A percentile compares a stretch with the other conserved stretches of the same genome.
Conservation (phyloP, 2,797 vertebrate species). For the Avahi laniger region DNA sequence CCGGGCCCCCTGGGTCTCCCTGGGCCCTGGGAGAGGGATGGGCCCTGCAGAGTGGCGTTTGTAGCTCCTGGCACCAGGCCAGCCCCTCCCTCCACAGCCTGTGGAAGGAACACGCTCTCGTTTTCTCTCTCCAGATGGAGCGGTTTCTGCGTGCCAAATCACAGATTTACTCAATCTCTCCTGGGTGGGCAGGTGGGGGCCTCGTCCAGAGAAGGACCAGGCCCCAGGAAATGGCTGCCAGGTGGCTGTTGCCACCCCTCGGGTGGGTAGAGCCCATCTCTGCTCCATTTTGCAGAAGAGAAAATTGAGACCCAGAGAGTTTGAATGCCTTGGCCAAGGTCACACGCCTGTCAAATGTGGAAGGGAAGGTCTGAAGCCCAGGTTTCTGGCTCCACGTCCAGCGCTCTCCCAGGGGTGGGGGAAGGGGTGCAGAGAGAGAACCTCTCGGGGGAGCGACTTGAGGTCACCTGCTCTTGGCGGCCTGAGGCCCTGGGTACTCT, state of each 20-base stretch:
- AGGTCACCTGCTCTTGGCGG: neutral
- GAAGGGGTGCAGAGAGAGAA: neutral
- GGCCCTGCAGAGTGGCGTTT: neutral
- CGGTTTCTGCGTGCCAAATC: neutral
- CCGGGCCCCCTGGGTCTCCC: neutral
- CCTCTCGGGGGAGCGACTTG: neutral
- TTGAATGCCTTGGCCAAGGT: neutral
- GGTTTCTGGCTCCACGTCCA: neutral
- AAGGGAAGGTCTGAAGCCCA: neutral
- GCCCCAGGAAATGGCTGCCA: neutral
- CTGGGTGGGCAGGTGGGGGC: neutral
- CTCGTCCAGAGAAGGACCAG: neutral
- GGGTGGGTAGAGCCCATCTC: neutral
- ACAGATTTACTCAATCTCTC: neutral
- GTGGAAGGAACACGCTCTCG: neutral
- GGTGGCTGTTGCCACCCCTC: neutral
- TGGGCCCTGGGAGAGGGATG: neutral
- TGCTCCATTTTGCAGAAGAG: neutral
- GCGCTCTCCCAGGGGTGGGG: no score
- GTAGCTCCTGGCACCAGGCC: neutral
- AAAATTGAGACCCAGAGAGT: neutral
- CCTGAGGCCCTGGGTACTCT: neutral
- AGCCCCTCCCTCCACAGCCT: neutral
- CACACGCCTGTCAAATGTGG: rapidly evolving
- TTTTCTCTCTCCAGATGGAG: neutral